Evolutionary conservation across 1,140 invertebrate genomes (phyloP).

Genomic region (Globodera ellingtonae): DNA sequence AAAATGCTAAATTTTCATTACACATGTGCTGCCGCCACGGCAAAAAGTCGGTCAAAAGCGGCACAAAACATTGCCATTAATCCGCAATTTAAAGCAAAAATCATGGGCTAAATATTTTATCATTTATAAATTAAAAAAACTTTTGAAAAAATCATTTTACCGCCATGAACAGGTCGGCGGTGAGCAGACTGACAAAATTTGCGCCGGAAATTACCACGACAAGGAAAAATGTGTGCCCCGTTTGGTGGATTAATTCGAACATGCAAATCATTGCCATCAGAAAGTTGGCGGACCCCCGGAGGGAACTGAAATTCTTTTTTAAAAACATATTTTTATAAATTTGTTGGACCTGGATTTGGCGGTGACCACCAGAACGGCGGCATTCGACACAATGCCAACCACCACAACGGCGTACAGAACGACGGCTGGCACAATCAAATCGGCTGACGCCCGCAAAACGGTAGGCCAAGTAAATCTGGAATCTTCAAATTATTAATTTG

Average conservation of each 20-base stretch:
- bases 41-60: constrained; percentile 20
- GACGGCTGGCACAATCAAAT: constrained; percentile 11
- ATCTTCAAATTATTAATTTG: neutral
- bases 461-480: constrained; percentile 15
- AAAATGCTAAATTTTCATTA: neutral
- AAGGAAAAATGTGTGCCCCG: constrained; percentile 15
- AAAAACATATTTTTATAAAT: neutral
- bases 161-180: neutral
- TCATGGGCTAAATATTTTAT: neutral
- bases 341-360: neutral
- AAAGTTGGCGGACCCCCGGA: constrained; percentile 24
- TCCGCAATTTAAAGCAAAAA: neutral
- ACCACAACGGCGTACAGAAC: neutral
- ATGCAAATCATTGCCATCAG: constrained; percentile 25
- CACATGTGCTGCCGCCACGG: neutral
- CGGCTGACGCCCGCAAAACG: neutral
- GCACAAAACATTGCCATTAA: constrained; percentile 9
- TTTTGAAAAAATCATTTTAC: neutral
- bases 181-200: constrained; percentile 4
- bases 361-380: constrained; percentile 1
- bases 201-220: neutral
- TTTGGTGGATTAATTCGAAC: constrained; percentile 19
- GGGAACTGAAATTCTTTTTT: neutral
- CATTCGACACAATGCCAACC: constrained; percentile 15
- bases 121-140: neutral